A percentile compares a stretch with the other conserved stretches of the same genome.
Conservation (phyloP, 2,113 vertebrate species). For the Otis tarda region DNA sequence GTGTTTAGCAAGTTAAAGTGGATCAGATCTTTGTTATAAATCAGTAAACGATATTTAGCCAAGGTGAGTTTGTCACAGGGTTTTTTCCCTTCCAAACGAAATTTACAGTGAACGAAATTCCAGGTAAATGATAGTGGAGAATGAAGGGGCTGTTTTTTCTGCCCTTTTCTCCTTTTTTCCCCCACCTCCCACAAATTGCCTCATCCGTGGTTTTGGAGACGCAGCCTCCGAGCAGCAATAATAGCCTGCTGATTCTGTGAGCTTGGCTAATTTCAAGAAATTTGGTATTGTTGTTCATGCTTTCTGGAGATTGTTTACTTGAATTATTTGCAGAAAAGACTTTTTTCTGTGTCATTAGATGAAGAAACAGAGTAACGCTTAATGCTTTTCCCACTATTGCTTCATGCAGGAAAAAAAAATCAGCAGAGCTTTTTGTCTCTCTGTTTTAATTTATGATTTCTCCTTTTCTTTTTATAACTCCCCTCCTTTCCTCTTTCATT, state of each 20-base stretch:
- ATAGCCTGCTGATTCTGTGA: not conserved
- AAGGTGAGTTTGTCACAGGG: not conserved
- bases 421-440: conserved; percentile 7
- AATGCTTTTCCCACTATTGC: not conserved
- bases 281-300: conserved; percentile 16
- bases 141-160: not conserved
- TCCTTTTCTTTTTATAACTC: not conserved
- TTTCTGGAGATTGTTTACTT: conserved; percentile 51
- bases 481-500: not conserved
- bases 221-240: not conserved
- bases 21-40: not conserved
- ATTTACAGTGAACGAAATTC: not conserved
- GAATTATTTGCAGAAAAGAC: conserved; percentile 37
- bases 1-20: conserved; percentile 26
- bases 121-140: not conserved
- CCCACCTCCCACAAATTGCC: not conserved
- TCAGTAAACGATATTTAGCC: not conserved
- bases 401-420: not conserved
- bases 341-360: conserved; percentile 3
- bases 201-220: not conserved
- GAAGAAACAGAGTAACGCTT: not conserved
- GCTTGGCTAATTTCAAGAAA: conserved; percentile 5
- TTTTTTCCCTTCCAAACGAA: not conserved
- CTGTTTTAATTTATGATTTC: not conserved
- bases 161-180: not conserved